phyloP scores from a whole-genome alignment of 2,113 vertebrate species.

The Gambusia holbrooki region DNA sequence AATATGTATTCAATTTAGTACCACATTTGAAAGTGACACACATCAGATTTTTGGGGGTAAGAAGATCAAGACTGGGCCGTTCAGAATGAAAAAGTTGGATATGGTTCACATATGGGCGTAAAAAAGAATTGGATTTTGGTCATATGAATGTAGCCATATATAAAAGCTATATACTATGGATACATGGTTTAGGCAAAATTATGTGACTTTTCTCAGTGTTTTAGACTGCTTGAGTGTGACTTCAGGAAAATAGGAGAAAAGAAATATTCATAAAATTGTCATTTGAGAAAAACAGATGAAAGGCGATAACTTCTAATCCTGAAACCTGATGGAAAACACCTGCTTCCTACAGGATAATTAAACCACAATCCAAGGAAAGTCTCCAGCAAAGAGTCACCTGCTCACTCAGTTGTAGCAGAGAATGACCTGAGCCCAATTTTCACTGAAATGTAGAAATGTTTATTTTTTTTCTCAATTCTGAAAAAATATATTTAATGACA shows the following conservation, averaged over 20 bases:
- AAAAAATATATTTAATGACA: not conserved
- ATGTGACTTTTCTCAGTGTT: not conserved
- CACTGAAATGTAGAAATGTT: not conserved
- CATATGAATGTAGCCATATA: no score
- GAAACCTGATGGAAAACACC: slow-evolving; percentile 50
- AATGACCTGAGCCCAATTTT: not conserved
- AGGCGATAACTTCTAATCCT: slow-evolving; percentile 21
- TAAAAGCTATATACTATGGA: not conserved
- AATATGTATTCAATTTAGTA: no score
- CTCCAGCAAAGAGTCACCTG: slow-evolving; percentile 27
- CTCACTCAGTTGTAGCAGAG: no score
- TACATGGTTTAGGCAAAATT: not conserved
- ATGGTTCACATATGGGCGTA: no score
- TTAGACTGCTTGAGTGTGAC: not conserved
- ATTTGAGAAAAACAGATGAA: slow-evolving; percentile 7
- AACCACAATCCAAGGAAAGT: slow-evolving; percentile 33
- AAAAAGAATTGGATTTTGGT: no score
- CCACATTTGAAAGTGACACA: no score
- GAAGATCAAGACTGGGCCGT: no score
- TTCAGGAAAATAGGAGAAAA: not conserved
- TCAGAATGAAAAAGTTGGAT: no score
- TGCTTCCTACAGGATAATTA: slow-evolving; percentile 43
- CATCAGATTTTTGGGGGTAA: no score
- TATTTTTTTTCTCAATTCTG: not conserved
- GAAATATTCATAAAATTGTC: not conserved